phyloP scores from a whole-genome alignment of 2,113 vertebrate genomes.

The Colossoma macropomum region DNA sequence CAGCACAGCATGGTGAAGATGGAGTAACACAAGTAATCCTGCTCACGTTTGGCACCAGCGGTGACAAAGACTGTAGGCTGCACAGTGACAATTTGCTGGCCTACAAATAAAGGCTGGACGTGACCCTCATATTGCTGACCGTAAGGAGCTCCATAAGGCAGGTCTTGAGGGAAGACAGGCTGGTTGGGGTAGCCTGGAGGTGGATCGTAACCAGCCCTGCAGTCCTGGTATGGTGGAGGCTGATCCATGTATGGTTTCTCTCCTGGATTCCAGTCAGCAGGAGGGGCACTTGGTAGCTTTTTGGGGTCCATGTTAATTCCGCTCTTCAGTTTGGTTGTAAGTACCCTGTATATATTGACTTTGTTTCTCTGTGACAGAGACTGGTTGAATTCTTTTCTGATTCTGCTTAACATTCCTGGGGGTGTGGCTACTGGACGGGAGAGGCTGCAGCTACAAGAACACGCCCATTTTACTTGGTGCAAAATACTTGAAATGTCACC shows the following conservation, averaged over 20 bases:
- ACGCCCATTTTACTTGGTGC: not conserved
- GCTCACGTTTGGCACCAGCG: constrained; percentile 44
- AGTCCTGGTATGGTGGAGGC: constrained; percentile 39
- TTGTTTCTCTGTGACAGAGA: too few species aligned
- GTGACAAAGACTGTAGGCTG: constrained; percentile 67
- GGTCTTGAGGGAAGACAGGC: constrained; percentile 13
- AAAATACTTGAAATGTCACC: too few species aligned
- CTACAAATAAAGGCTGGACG: constrained; percentile 4
- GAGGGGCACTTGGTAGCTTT: constrained; percentile 46
- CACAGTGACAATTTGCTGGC: constrained; percentile 48
- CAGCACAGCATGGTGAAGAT: constrained; percentile 81
- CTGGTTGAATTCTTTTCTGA: too few species aligned
- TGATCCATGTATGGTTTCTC: constrained; percentile 15
- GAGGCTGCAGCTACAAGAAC: not conserved
- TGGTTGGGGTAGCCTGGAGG: not conserved
- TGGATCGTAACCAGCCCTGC: constrained; percentile 16
- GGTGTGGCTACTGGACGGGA: not conserved
- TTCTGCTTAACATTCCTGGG: not conserved
- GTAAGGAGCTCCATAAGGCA: constrained; percentile 25
- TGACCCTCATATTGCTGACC: constrained; percentile 33
- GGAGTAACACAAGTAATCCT: constrained; percentile 78
- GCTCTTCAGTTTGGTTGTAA: too few species aligned
- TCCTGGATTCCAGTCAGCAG: constrained; percentile 41
- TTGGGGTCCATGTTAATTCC: constrained; percentile 62
- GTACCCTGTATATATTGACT: not conserved